A percentile compares a stretch with the other conserved stretches of the same genome.
These are phyloP conservation scores for Palythoa grandis DNA, from an alignment of 92 coral and sea anemone genomes.

Conservation along the genomic window DNA sequence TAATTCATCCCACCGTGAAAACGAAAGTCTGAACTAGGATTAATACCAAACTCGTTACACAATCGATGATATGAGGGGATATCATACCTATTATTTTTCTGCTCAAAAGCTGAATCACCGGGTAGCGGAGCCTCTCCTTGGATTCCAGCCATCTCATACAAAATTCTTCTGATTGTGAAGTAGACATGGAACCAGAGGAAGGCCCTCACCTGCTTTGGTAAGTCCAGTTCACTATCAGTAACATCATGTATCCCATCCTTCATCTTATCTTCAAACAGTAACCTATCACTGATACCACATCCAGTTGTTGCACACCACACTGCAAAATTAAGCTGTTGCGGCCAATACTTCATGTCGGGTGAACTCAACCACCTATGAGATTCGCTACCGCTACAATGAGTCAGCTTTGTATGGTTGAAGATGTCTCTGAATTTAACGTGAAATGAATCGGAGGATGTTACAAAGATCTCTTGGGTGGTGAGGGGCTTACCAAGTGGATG, in stretches of 20 bases:
- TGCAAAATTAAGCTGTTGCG: neutral
- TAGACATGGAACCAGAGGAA: neutral
- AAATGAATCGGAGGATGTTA: too few species aligned
- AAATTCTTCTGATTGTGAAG: neutral
- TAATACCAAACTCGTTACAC: neutral
- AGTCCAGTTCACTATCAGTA: neutral
- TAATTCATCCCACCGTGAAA: neutral
- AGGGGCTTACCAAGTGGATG: too few species aligned
- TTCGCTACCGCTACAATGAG: neutral
- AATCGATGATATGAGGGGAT: neutral
- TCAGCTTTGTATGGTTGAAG: neutral
- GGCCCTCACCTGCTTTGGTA: neutral
- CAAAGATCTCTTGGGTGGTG: too few species aligned
- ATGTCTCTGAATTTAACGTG: too few species aligned
- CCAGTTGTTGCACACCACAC: conserved; percentile 7
- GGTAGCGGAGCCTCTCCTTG: neutral
- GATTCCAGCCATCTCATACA: neutral
- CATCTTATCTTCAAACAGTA: neutral
- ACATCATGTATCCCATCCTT: neutral
- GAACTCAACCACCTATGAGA: neutral
- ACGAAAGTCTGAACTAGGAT: neutral
- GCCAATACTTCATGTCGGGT: neutral
- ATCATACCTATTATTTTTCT: neutral
- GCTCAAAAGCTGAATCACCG: neutral
- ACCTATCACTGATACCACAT: neutral